A percentile compares a stretch with the other conserved stretches of the same genome.
Evolutionary conservation across 2,797 vertebrate genomes (phyloP).

Genomic region (Catostomus latipinnis): DNA sequence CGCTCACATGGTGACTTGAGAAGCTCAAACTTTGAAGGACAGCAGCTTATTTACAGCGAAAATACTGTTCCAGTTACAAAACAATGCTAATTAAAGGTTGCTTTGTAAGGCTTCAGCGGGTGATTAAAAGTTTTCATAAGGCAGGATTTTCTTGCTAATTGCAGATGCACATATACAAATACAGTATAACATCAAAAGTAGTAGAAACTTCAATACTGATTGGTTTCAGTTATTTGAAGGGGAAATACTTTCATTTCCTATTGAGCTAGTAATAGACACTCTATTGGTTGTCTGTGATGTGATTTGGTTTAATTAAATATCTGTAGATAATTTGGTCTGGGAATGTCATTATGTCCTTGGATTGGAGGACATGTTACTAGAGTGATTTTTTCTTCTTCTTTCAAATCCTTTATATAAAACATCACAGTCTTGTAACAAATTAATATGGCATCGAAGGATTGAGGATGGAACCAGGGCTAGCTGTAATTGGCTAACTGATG

Average conservation of each 20-base stretch:
- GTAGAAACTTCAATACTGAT: conserved; percentile 5
- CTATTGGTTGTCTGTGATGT: conserved; percentile 64
- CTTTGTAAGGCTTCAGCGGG: conserved; percentile 72
- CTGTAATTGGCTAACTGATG: conserved; percentile 80
- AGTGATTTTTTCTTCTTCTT: conserved; percentile 54
- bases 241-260: conserved; percentile 61
- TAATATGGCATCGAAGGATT: conserved; percentile 62
- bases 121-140: conserved; percentile 73
- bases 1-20: conserved; percentile 53
- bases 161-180: conserved; percentile 62
- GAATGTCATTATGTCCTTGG: conserved; percentile 68
- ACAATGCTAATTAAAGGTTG: conserved; percentile 75
- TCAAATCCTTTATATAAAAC: conserved; percentile 54
- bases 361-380: conserved; percentile 67
- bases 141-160: conserved; percentile 69
- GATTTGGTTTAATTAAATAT: conserved; percentile 75
- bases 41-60: conserved; percentile 68
- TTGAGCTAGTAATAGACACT: conserved; percentile 57
- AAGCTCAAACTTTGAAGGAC: conserved; percentile 66
- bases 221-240: conserved; percentile 60
- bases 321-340: conserved; percentile 36
- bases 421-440: conserved; percentile 56
- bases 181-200: conserved; percentile 37
- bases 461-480: conserved; percentile 69
- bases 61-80: conserved; percentile 63